Conservation (phyloP, 2,113 vertebrate genomes). For the Xyrauchen texanus region DNA sequence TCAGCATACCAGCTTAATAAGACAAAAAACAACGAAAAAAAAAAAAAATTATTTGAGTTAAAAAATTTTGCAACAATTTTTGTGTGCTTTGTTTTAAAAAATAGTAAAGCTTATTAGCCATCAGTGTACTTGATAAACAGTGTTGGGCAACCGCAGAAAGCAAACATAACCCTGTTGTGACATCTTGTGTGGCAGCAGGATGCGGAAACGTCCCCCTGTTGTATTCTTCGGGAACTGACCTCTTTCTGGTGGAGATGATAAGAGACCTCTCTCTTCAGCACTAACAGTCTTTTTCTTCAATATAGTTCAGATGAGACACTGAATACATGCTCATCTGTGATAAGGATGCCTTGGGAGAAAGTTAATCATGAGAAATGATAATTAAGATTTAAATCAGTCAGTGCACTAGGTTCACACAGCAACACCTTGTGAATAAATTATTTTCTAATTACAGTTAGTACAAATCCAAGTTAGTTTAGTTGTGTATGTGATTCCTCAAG, state of each 20-base stretch:
- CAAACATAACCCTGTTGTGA: slow-evolving; percentile 41
- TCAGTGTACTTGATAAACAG: slow-evolving; percentile 21
- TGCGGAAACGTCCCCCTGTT: slow-evolving; percentile 46
- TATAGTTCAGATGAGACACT: slow-evolving; percentile 8
- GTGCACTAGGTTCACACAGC: not conserved
- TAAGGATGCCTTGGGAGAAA: slow-evolving; percentile 16
- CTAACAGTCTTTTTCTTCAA: slow-evolving; percentile 9
- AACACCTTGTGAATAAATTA: slow-evolving; percentile 21
- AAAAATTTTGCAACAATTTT: too few species aligned
- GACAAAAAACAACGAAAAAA: too few species aligned
- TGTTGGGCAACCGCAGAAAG: not conserved
- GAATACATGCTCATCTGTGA: not conserved
- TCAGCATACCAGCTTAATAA: too few species aligned
- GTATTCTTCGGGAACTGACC: slow-evolving; percentile 18
- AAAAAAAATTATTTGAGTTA: too few species aligned
- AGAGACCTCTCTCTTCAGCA: slow-evolving; percentile 33
- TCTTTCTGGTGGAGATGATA: slow-evolving; percentile 18
- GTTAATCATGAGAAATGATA: slow-evolving; percentile 29
- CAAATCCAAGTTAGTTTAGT: not conserved
- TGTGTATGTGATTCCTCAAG: not conserved
- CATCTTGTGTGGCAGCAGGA: slow-evolving; percentile 48
- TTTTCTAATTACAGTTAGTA: slow-evolving; percentile 28
- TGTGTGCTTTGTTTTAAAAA: not conserved
- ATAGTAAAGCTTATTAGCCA: not conserved
- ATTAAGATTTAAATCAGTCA: slow-evolving; percentile 35